Evolutionary conservation across 2,888 invertebrate genomes (phyloP).

Genomic region (Salpingus planirostris): DNA sequence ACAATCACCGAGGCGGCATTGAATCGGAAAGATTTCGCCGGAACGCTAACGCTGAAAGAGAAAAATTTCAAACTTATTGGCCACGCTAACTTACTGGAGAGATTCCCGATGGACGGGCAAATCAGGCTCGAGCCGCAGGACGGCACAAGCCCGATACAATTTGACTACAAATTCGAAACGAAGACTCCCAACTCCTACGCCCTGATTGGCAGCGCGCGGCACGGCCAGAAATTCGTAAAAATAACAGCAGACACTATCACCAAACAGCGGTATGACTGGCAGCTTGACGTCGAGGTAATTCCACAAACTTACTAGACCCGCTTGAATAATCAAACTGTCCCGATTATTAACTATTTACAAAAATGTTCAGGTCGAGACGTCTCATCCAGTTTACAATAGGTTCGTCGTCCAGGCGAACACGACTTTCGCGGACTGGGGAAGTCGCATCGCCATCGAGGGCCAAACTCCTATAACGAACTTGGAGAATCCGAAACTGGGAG

Average conservation of each 20-base stretch:
- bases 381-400: slow-evolving; percentile 28
- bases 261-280: slow-evolving; percentile 38
- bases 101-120: slow-evolving; percentile 39
- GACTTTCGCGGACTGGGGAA: slow-evolving; percentile 21
- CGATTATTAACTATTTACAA: too few species aligned
- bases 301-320: too few species aligned
- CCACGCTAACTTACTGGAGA: slow-evolving; percentile 35
- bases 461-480: slow-evolving; percentile 35
- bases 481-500: slow-evolving; percentile 32
- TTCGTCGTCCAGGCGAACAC: slow-evolving; percentile 30
- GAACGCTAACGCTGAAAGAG: slow-evolving; percentile 41
- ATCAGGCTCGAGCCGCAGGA: slow-evolving; percentile 41
- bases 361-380: slow-evolving; percentile 35
- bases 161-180: slow-evolving; percentile 36
- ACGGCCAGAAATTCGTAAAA: slow-evolving; percentile 42
- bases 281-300: slow-evolving; percentile 40
- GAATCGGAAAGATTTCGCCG: slow-evolving; percentile 32
- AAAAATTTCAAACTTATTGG: slow-evolving; percentile 41
- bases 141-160: slow-evolving; percentile 33
- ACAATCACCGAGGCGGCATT: slow-evolving; percentile 19
- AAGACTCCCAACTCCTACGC: slow-evolving; percentile 23
- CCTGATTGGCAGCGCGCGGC: slow-evolving; percentile 30
- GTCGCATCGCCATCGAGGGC: slow-evolving; percentile 29
- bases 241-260: slow-evolving; percentile 36
- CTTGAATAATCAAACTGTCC: too few species aligned